Percentiles rank a stretch among this genome's conserved stretches.
Conservation (phyloP, 2,888 invertebrate species). For the Glaucopsyche alexis region DNA sequence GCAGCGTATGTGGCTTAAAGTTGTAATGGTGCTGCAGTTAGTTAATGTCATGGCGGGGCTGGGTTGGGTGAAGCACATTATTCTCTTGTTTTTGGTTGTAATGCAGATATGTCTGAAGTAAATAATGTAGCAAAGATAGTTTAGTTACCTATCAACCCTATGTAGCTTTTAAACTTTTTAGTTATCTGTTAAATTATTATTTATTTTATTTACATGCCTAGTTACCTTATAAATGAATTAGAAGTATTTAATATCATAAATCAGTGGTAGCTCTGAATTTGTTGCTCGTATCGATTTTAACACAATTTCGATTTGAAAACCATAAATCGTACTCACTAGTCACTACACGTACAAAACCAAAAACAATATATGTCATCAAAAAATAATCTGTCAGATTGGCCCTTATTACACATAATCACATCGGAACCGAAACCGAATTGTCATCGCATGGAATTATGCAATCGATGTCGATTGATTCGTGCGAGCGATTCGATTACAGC, state of each 20-base stretch:
- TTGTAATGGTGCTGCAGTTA: neutral
- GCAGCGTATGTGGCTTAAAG: slow-evolving; percentile 5
- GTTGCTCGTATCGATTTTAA: neutral
- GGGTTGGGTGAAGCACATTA: neutral
- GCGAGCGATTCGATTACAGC: slow-evolving; percentile 66
- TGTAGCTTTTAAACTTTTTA: no score
- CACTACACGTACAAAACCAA: slow-evolving; percentile 49
- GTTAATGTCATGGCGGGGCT: neutral
- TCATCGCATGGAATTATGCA: slow-evolving; percentile 78
- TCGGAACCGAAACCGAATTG: slow-evolving; percentile 66
- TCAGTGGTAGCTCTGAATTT: no score
- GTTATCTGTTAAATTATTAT: no score
- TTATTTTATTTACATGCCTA: no score
- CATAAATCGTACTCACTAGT: neutral
- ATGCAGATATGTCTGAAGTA: neutral
- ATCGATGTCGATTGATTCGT: slow-evolving; percentile 61
- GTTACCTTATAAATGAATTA: no score
- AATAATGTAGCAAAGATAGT: neutral
- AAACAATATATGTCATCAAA: slow-evolving; percentile 66
- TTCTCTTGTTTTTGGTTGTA: neutral
- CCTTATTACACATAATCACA: slow-evolving; percentile 70
- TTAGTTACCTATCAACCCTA: no score
- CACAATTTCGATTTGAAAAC: neutral
- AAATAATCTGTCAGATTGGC: slow-evolving; percentile 60
- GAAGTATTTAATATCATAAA: no score